A percentile compares a stretch with the other conserved stretches of the same genome.
Evolutionary conservation across 2,113 vertebrate species (phyloP).

Genomic region (Melanerpes formicivorus): DNA sequence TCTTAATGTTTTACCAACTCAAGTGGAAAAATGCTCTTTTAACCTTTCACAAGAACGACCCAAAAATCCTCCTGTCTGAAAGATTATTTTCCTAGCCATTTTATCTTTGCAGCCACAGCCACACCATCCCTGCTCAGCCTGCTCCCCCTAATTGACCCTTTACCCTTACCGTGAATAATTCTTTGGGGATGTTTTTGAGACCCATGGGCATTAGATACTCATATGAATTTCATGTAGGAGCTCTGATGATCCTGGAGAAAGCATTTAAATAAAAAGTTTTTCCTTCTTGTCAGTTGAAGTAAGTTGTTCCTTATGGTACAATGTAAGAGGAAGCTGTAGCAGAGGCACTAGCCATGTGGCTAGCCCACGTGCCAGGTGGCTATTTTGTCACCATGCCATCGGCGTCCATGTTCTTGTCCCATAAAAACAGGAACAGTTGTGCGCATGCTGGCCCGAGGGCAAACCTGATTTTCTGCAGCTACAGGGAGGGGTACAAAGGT

Average conservation of each 20-base stretch:
- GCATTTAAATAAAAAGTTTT: background rate
- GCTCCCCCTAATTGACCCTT: background rate
- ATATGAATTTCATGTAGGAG: background rate
- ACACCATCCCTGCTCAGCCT: background rate
- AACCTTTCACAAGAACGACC: background rate
- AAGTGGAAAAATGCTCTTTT: background rate
- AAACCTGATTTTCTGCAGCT: background rate
- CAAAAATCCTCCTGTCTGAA: background rate
- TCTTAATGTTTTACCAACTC: background rate
- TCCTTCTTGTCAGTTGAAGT: background rate
- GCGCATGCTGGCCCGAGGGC: background rate
- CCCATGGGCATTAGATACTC: background rate
- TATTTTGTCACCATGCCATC: background rate
- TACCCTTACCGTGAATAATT: background rate
- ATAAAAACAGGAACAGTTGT: background rate
- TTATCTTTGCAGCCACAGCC: background rate
- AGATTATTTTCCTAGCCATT: conserved; percentile 2
- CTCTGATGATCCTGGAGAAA: background rate
- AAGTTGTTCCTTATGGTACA: conserved; percentile 1
- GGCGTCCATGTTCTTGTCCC: background rate
- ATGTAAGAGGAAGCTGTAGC: background rate
- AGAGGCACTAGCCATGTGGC: background rate
- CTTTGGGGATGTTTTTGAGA: background rate
- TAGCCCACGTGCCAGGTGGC: conserved; percentile 12
- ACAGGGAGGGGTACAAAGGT: background rate